Conservation (phyloP, 1,140 invertebrate species). For the Penaeus indicus region DNA sequence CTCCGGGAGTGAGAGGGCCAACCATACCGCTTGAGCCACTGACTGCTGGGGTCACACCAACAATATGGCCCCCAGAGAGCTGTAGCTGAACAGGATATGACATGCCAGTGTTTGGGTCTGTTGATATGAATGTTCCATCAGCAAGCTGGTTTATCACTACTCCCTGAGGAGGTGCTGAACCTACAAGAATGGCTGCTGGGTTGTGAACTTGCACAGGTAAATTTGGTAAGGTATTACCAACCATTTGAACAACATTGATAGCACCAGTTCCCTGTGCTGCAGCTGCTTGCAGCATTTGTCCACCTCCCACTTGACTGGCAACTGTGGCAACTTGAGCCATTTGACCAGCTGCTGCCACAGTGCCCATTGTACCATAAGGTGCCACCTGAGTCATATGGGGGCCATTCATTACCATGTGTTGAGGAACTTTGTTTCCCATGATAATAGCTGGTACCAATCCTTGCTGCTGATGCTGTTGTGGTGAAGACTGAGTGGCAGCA, state of each 20-base stretch:
- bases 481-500: slow-evolving; percentile 57
- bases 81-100: slow-evolving; percentile 65
- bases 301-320: slow-evolving; percentile 53
- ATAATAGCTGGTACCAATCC: slow-evolving; percentile 61
- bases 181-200: slow-evolving; percentile 63
- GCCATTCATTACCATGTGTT: slow-evolving; percentile 65
- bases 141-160: slow-evolving; percentile 64
- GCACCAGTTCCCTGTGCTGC: slow-evolving; percentile 59
- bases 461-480: slow-evolving; percentile 59
- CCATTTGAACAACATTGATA: slow-evolving; percentile 67
- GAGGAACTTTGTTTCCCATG: slow-evolving; percentile 62
- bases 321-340: slow-evolving; percentile 62
- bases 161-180: slow-evolving; percentile 61
- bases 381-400: slow-evolving; percentile 63
- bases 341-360: slow-evolving; percentile 55
- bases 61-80: slow-evolving; percentile 63
- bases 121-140: slow-evolving; percentile 66
- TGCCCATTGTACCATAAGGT: slow-evolving; percentile 62
- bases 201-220: slow-evolving; percentile 63
- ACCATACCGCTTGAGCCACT: slow-evolving; percentile 53
- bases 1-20: slow-evolving; percentile 31
- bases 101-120: slow-evolving; percentile 65
- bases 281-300: slow-evolving; percentile 60
- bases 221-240: slow-evolving; percentile 61
- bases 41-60: slow-evolving; percentile 61